Evolutionary conservation across 2,888 invertebrate genomes (phyloP).

Genomic region (Epinotia ramella): DNA sequence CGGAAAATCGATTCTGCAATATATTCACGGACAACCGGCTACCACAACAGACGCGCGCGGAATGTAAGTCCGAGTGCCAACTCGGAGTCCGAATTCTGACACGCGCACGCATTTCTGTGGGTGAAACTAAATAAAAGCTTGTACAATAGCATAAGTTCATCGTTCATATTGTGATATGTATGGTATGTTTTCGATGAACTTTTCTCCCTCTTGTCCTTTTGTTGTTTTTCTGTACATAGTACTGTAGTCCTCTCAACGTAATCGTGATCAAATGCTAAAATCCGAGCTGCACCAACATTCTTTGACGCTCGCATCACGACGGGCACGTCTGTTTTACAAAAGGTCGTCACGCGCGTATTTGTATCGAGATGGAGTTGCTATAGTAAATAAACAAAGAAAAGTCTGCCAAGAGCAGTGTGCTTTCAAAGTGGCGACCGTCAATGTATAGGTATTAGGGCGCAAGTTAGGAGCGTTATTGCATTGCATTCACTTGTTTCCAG

Average conservation of each 20-base stretch:
- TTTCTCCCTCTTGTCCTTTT: no score
- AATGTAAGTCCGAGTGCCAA: no score
- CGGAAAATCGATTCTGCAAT: no score
- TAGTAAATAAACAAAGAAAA: slow-evolving; percentile 39
- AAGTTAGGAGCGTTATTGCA: slow-evolving; percentile 22
- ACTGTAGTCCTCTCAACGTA: neutral
- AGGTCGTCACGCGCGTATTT: slow-evolving; percentile 27
- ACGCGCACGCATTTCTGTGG: no score
- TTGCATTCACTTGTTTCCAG: neutral
- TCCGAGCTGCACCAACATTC: slow-evolving; percentile 2
- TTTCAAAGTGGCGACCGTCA: slow-evolving; percentile 30
- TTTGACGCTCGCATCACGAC: slow-evolving; percentile 5
- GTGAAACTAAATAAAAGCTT: no score
- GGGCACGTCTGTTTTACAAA: slow-evolving; percentile 24
- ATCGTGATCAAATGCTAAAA: neutral
- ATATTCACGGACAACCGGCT: no score
- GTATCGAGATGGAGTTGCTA: slow-evolving; percentile 31
- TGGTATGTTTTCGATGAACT: no score
- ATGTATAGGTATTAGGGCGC: slow-evolving; percentile 19
- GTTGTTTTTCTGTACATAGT: no score
- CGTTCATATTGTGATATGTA: no score
- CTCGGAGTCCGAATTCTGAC: no score
- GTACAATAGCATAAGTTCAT: no score
- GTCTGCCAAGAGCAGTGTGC: slow-evolving; percentile 28
- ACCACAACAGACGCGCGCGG: no score